phyloP scores from a whole-genome alignment of 2,797 vertebrate species.

The Darevskia mixta region DNA sequence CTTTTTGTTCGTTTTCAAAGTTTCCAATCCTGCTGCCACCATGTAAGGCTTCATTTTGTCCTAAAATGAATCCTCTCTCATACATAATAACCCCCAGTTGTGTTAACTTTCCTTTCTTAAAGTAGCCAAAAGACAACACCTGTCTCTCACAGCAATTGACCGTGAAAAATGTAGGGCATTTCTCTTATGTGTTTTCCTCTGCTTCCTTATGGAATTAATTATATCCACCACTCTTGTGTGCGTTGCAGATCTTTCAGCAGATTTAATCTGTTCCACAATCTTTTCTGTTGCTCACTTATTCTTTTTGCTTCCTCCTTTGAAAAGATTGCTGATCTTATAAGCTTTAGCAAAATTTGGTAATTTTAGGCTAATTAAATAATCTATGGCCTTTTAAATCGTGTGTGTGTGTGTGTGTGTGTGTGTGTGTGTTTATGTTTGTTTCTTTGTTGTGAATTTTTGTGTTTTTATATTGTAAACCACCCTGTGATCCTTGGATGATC shows the following conservation, averaged over 20 bases:
- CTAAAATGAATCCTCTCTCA: background rate
- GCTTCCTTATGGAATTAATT: slow-evolving; percentile 27
- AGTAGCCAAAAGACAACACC: background rate
- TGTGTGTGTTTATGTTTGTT: no score
- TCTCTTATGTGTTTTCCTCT: background rate
- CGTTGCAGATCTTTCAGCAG: background rate
- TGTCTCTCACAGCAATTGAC: slow-evolving; percentile 6
- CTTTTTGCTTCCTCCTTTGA: background rate
- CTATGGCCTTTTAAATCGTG: no score
- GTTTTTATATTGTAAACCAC: no score
- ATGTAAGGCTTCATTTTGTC: background rate
- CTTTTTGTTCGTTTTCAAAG: background rate
- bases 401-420: no score
- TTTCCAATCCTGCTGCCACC: background rate
- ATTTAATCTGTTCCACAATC: background rate
- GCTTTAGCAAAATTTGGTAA: no score
- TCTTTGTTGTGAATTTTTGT: no score
- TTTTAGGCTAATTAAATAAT: no score
- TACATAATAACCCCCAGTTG: slow-evolving; percentile 17
- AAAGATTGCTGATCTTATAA: background rate
- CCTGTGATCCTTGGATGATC: no score
- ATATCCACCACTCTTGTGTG: background rate
- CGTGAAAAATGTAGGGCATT: background rate
- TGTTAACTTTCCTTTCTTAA: slow-evolving; percentile 30
- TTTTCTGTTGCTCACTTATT: background rate